These are phyloP conservation scores for Mormyrus iriodes DNA, from an alignment of 2,113 vertebrate genomes.

Conservation along the genomic window DNA sequence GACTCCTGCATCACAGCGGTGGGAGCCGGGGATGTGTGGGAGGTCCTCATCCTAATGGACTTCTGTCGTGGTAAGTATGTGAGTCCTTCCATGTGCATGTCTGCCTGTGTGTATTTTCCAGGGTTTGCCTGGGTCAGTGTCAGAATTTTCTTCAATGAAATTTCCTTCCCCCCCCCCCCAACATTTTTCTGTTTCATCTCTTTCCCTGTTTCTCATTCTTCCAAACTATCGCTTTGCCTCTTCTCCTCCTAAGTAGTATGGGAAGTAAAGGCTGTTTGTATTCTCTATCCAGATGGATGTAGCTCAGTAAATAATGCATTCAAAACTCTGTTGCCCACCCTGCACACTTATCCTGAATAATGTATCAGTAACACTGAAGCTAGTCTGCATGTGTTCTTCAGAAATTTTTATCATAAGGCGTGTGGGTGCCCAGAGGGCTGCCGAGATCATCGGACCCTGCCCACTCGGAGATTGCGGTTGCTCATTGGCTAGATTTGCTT, in stretches of 20 bases:
- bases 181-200: background rate
- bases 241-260: background rate
- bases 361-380: background rate
- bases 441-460: background rate
- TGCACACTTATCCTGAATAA: background rate
- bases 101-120: background rate
- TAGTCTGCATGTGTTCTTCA: background rate
- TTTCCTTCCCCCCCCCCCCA: background rate
- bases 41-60: conserved; percentile 97
- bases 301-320: conserved; percentile 12
- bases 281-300: background rate
- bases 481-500: background rate
- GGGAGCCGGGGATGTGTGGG: conserved; percentile 92
- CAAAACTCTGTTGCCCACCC: background rate
- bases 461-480: background rate
- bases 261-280: background rate
- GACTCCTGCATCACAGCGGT: conserved; percentile 90
- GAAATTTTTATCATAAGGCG: background rate
- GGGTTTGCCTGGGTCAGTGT: background rate
- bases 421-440: background rate
- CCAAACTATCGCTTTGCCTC: background rate
- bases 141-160: background rate
- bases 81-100: background rate
- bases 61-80: conserved; percentile 81
- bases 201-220: background rate